phyloP scores from a whole-genome alignment of 2,888 invertebrate species.

The Escarpia spicata region DNA sequence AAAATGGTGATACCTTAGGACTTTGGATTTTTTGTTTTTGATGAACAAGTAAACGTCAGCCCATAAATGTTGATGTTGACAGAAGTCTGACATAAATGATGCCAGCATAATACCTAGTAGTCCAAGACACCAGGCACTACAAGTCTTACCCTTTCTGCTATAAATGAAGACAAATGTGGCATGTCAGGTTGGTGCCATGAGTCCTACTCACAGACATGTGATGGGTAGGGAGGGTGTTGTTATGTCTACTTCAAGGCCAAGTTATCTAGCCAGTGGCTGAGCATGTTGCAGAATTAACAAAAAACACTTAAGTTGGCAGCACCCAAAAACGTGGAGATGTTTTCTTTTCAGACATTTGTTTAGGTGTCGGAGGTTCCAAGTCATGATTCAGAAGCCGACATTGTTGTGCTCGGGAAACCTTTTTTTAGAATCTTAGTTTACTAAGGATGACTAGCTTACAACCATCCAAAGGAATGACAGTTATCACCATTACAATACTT shows the following conservation, averaged over 20 bases:
- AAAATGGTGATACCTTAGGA: not conserved
- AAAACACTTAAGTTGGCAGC: not conserved
- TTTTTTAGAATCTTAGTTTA: not conserved
- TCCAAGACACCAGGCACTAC: not conserved
- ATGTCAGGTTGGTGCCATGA: not conserved
- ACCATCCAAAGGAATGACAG: no score
- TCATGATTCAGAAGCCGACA: not conserved
- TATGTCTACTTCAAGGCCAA: not conserved
- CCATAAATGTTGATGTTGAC: not conserved
- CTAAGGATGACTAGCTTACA: no score
- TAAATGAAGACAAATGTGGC: conserved; percentile 3
- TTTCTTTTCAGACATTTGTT: not conserved
- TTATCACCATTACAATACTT: no score
- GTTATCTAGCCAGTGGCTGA: not conserved
- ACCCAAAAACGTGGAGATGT: not conserved
- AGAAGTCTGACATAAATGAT: not conserved
- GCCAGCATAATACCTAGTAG: not conserved
- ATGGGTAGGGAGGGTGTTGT: not conserved
- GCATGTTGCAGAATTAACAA: not conserved
- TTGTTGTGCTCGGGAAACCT: not conserved
- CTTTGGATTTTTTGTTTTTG: not conserved
- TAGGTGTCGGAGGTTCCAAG: not conserved
- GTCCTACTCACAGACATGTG: not conserved
- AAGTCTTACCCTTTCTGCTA: not conserved
- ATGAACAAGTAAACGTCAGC: not conserved